Evolutionary conservation across 2,797 vertebrate species (phyloP), one percentile per base, ranked within the genome.

Genomic region (Acanthurus lineatus): DNA sequence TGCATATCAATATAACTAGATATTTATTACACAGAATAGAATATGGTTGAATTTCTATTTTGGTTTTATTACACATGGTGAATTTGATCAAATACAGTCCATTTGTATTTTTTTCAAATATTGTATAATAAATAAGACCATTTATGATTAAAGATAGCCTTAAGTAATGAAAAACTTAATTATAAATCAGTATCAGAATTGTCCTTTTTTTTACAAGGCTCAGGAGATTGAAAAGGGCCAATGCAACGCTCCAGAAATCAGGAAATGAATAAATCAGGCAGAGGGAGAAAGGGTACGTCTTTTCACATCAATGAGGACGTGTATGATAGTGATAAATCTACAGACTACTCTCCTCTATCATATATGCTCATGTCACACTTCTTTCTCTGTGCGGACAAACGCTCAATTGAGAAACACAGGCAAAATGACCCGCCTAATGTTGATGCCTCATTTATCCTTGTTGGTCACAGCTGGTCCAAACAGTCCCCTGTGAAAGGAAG

Each of bases 391-490:
- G 67, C 57, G 78, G 64, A 74, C 63, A 73, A 78, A 61, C 62
- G 74, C 62, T 73, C 52, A 52, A 14, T 85, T 66, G 63, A 77
- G 56, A 85, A 56, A 69, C 60, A 56, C 60, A 56, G 45, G 22
- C 60, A 59, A 19, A 78, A 73, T 81, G 79, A 84, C 81, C 80
- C 72, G 60, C 51, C 69, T 22, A 19, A 25, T 51, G 58, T 44
- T 77, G 66, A 75, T 52, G 71, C 57, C 56, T 65, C 16, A 75
- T 80, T 75, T 81, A 32, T 80, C 61, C 63, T 73, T 76, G 70
- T 56, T 76, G 68, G 84, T 81, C 77, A 85, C 88, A 91, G 87
- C 89, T 91, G 84, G 86, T 88, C 63, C 67, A 69, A 77, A 69
- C 58, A 77, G 73, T 86, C 86, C 82, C 76, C 17, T 72, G 79